A percentile compares a stretch with the other conserved stretches of the same genome.
phyloP scores from a whole-genome alignment of 2,888 invertebrate genomes.

The Aproaerema taeniolella region DNA sequence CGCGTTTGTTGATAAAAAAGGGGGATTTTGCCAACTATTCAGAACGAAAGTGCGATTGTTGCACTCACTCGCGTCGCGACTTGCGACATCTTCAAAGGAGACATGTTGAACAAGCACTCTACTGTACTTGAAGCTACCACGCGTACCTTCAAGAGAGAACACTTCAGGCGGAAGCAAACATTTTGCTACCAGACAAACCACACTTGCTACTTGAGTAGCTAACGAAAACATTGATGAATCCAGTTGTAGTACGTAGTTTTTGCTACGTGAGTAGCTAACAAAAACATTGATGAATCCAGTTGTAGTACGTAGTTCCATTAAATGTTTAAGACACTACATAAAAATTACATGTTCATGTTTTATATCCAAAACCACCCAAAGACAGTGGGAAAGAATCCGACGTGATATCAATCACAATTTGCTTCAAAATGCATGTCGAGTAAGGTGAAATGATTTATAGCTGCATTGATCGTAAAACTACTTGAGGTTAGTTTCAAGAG shows the following conservation, averaged over 20 bases:
- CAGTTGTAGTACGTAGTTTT: background rate
- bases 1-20: background rate
- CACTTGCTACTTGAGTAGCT: slow-evolving; percentile 1
- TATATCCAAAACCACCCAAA: no score
- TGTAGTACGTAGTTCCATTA: no score
- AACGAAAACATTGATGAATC: slow-evolving; percentile 1
- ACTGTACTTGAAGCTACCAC: slow-evolving; percentile 48
- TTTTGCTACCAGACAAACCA: slow-evolving; percentile 34
- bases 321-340: no score
- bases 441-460: slow-evolving; percentile 52
- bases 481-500: slow-evolving; percentile 40
- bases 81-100: slow-evolving; percentile 49
- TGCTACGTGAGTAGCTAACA: background rate
- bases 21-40: slow-evolving; percentile 7
- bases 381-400: slow-evolving; percentile 4
- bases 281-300: no score
- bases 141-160: slow-evolving; percentile 45
- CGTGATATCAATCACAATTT: slow-evolving; percentile 26
- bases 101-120: slow-evolving; percentile 68
- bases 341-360: no score
- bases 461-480: slow-evolving; percentile 46
- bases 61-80: slow-evolving; percentile 19
- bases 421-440: slow-evolving; percentile 28
- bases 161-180: slow-evolving; percentile 38
- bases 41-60: slow-evolving; percentile 17